Percentiles rank a stretch among this genome's conserved stretches.
Evolutionary conservation across 2,797 vertebrate species (phyloP).

Genomic region (Coreius guichenoti): DNA sequence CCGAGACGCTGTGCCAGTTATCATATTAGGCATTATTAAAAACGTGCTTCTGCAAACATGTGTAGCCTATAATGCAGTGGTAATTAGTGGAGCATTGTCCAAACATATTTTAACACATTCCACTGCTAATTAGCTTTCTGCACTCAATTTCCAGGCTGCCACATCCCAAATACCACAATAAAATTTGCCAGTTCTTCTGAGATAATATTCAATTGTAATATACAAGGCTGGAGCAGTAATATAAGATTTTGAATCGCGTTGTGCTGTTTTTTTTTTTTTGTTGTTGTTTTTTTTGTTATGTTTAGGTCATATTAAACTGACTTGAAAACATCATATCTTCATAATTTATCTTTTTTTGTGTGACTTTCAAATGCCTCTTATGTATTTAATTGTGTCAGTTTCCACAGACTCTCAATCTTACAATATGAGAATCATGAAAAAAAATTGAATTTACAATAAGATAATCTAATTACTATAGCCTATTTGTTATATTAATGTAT

Average conservation of each 20-base stretch:
- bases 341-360: neutral
- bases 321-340: neutral
- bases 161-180: neutral
- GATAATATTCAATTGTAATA: neutral
- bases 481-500: neutral
- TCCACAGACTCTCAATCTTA: neutral
- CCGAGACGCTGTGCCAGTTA: neutral
- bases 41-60: neutral
- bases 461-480: neutral
- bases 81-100: neutral
- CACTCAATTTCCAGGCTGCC: neutral
- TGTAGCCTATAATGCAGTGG: neutral
- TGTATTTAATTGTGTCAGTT: neutral
- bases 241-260: neutral
- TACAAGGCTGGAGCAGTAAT: neutral
- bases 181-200: neutral
- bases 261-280: no score
- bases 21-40: neutral
- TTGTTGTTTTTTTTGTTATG: neutral
- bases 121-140: conserved; percentile 16
- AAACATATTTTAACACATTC: conserved; percentile 4
- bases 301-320: neutral
- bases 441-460: neutral
- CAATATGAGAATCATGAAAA: neutral
- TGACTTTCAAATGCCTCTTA: neutral